Evolutionary conservation across 2,113 vertebrate genomes (phyloP).

Genomic region (Psephotus haematonotus): DNA sequence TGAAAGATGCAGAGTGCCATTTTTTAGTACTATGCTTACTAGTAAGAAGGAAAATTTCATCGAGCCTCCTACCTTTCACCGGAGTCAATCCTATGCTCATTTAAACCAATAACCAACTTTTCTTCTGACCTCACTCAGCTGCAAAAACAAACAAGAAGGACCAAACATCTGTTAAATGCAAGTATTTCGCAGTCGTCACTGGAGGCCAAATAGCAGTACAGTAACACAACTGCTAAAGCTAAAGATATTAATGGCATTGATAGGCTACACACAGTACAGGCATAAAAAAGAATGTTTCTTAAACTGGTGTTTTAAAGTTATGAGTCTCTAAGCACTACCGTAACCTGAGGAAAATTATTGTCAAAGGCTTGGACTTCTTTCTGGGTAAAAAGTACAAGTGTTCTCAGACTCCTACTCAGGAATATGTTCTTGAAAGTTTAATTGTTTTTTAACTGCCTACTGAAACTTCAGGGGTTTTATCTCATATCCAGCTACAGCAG

Average conservation of each 20-base stretch:
- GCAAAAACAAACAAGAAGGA: not conserved
- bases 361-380: not conserved
- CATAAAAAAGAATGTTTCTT: not conserved
- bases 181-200: not conserved
- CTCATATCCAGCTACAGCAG: not conserved
- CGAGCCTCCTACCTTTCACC: not conserved
- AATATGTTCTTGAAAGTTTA: not conserved
- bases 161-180: not conserved
- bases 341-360: not conserved
- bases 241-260: not conserved
- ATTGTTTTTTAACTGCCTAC: constrained; percentile 19
- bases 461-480: not conserved
- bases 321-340: not conserved
- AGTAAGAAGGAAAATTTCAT: not conserved
- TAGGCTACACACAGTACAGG: not conserved
- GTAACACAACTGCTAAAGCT: not conserved
- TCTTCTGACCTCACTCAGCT: not conserved
- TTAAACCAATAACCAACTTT: not conserved
- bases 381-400: not conserved
- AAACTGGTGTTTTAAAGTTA: not conserved
- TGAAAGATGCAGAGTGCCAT: not conserved
- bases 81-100: not conserved
- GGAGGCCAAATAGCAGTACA: not conserved
- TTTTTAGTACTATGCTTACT: not conserved
- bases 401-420: not conserved